Percentiles rank a stretch among this genome's conserved stretches.
phyloP scores from a whole-genome alignment of 2,797 vertebrate genomes.

The Enteromius unitaeniatus region DNA sequence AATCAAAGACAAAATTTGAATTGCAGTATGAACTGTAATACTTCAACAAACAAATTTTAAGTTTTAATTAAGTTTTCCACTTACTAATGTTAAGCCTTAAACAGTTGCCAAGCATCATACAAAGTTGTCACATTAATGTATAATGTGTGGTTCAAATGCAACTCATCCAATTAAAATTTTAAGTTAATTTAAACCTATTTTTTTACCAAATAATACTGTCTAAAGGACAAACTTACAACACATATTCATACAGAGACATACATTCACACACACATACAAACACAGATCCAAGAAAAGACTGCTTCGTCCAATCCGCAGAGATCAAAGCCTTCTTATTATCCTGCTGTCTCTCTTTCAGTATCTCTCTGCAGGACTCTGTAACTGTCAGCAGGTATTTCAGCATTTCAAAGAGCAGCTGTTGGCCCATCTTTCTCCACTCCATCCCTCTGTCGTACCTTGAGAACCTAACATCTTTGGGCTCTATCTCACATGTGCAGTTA shows the following conservation, averaged over 20 bases:
- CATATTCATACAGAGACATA: background rate
- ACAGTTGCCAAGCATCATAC: background rate
- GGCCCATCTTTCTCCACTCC: conserved; percentile 66
- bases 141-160: background rate
- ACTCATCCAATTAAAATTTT: background rate
- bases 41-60: background rate
- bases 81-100: background rate
- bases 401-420: conserved; percentile 61
- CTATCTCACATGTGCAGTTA: conserved; percentile 16
- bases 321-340: conserved; percentile 78
- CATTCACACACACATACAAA: background rate
- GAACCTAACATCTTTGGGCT: conserved; percentile 46
- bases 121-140: background rate
- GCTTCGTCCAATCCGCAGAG: conserved; percentile 68
- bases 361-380: conserved; percentile 65
- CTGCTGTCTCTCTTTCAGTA: conserved; percentile 35
- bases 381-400: conserved; percentile 69
- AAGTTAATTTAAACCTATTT: background rate
- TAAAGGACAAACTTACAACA: conserved; percentile 9
- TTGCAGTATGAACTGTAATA: background rate
- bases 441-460: conserved; percentile 60
- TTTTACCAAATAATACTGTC: background rate
- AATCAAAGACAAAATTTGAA: background rate
- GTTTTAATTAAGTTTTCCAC: no score
- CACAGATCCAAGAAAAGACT: conserved; percentile 2